Percentiles rank a stretch among this genome's conserved stretches.
Evolutionary conservation across 1,140 invertebrate genomes (phyloP).

Genomic region (Popillia japonica): DNA sequence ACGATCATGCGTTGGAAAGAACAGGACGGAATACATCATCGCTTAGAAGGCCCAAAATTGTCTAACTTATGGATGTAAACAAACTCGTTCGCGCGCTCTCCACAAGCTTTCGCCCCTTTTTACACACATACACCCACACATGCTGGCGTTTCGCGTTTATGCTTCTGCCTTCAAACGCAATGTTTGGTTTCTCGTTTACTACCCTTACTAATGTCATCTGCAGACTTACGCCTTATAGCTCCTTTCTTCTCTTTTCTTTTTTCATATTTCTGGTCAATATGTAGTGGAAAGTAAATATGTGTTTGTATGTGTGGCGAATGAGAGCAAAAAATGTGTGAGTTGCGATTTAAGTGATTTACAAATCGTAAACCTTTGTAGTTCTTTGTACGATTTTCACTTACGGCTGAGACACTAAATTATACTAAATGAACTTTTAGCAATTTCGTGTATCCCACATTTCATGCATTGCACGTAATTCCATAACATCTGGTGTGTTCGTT

Average conservation of each 20-base stretch:
- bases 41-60: neutral
- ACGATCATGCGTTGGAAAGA: no score
- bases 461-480: no score
- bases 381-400: no score
- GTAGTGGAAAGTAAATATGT: neutral
- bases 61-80: slow-evolving; percentile 10
- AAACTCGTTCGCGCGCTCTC: neutral
- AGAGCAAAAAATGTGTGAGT: neutral
- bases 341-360: neutral
- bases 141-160: neutral
- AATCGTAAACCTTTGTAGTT: no score
- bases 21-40: neutral
- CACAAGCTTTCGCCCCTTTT: neutral
- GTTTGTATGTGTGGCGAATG: neutral
- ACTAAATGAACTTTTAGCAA: no score
- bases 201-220: slow-evolving; percentile 29
- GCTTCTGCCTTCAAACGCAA: slow-evolving; percentile 2
- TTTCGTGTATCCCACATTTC: no score
- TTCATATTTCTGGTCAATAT: slow-evolving; percentile 9
- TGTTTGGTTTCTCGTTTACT: slow-evolving; percentile 25
- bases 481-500: no score
- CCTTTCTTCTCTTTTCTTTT: neutral
- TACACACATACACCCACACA: neutral
- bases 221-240: slow-evolving; percentile 8
- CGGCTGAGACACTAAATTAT: no score